These are phyloP conservation scores for Leucopternis melanops DNA, from an alignment of 2,113 vertebrate genomes.

Conservation along the genomic window DNA sequence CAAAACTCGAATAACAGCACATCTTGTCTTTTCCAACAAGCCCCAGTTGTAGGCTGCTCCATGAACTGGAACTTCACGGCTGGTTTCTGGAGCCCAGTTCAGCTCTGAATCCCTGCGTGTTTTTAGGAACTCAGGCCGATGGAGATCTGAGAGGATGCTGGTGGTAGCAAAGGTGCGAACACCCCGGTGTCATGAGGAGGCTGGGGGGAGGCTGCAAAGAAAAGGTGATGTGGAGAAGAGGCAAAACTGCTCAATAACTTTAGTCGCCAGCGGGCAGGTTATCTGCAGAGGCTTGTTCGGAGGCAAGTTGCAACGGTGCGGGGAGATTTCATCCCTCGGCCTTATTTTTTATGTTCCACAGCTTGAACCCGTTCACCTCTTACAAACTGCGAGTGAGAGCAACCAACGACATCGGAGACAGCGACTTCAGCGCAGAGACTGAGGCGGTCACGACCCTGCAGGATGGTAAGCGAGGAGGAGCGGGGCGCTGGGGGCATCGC, in stretches of 20 bases:
- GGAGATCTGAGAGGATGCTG: neutral
- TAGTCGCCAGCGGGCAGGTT: neutral
- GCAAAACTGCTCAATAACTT: neutral
- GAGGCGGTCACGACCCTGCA: slow-evolving; percentile 90
- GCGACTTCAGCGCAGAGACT: slow-evolving; percentile 84
- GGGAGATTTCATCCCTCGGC: neutral
- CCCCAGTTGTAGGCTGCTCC: neutral
- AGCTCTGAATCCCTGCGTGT: accelerated
- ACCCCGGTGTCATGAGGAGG: neutral
- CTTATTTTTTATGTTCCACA: slow-evolving; percentile 1
- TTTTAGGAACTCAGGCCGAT: neutral
- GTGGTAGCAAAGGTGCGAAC: neutral
- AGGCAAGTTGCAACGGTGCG: neutral
- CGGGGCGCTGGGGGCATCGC: accelerated
- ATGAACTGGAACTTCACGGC: neutral
- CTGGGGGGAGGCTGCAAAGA: neutral
- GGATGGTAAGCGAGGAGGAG: slow-evolving; percentile 80
- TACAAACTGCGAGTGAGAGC: slow-evolving; percentile 92
- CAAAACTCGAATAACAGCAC: neutral
- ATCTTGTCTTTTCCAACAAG: neutral
- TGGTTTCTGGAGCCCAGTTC: neutral
- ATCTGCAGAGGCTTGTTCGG: neutral
- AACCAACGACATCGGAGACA: slow-evolving; percentile 95
- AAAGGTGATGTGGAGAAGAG: neutral
- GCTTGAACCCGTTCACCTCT: slow-evolving; percentile 90